Evolutionary conservation across 2,113 vertebrate genomes (phyloP).

Genomic region (Leucosticte australis): DNA sequence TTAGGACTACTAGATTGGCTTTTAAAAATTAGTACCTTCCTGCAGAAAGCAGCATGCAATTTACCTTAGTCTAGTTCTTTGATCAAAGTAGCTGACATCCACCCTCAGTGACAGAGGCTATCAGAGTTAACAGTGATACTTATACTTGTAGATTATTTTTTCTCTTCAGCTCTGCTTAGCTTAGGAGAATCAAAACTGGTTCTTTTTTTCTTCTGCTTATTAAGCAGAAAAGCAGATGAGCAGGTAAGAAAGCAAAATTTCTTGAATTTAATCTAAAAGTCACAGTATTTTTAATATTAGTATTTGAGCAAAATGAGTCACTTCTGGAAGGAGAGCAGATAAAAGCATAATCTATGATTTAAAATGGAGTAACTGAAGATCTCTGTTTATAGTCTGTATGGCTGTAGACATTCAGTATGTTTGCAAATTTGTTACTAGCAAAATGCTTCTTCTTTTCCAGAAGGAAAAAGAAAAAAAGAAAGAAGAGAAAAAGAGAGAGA

Average conservation of each 20-base stretch:
- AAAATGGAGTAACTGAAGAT: neutral
- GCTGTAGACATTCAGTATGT: neutral
- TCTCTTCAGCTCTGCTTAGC: neutral
- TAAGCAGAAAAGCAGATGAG: neutral
- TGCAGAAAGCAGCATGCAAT: neutral
- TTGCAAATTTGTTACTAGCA: neutral
- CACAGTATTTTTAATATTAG: neutral
- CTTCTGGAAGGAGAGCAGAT: neutral
- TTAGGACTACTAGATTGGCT: neutral
- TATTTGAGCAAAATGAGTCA: neutral
- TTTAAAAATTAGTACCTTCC: neutral
- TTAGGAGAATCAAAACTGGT: neutral
- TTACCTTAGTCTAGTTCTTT: neutral
- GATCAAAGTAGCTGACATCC: neutral
- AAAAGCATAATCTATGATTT: neutral
- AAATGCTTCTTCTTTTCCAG: conserved; percentile 61
- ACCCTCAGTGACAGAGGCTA: neutral
- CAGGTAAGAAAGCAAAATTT: neutral
- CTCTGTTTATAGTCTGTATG: neutral
- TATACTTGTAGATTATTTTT: neutral
- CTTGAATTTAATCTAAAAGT: neutral
- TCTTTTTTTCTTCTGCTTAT: neutral
- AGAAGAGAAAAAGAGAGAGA: conserved; percentile 86
- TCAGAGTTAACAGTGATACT: neutral
- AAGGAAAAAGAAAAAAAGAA: conserved; percentile 90